Evolutionary conservation across 2,797 vertebrate genomes (phyloP), one percentile per base, ranked within the genome.

Genomic region (Bradypodion ventrale): DNA sequence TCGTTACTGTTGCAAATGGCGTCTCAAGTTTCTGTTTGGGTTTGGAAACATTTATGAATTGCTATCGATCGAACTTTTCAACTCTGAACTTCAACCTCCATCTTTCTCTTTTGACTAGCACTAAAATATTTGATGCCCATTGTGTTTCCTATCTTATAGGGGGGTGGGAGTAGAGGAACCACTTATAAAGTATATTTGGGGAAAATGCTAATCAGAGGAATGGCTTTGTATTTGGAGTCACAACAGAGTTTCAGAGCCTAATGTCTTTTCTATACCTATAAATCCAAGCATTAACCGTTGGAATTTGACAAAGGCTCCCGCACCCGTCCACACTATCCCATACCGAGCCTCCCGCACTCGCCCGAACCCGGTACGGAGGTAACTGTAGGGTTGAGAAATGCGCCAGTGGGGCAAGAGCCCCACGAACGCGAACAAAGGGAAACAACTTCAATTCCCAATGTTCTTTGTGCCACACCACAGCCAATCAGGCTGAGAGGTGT

Each of bases 1-100:
- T 94, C 91, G 90, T 93, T 91, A 84, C 91, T 90, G 92, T 92
- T 92, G 93, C 92, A 94, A 94, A 93, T 91, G 92, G 91, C 92
- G 90, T 93, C 91, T 94, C 91, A 3, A 68, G 87, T 94, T 94
- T 92, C 91, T 94, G 87, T 94, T 92, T 90, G 93, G 90, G 91
- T 87, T 85, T 89, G 89, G 93, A 88, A 92, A 89, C 83, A 87
- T 87, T 91, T 78, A 52, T 74, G 90, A 92, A 81, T 91, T 85
- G 80, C 19, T 29, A 82, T 84, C 77, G 85, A 80, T 75, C 93
- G 91, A 94, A 94, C 93, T 93, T 90, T 89, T 93, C 90, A 93
- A 89, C 89, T 75, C 15, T 56, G 62, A 77, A 49, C 73, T 7
- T 74, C 74, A 80, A 44, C 66, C 66, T 73, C 62, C 63, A 75